Base-by-base conservation (phyloP, 1,140 invertebrate species). In the Periplaneta americana region DNA sequence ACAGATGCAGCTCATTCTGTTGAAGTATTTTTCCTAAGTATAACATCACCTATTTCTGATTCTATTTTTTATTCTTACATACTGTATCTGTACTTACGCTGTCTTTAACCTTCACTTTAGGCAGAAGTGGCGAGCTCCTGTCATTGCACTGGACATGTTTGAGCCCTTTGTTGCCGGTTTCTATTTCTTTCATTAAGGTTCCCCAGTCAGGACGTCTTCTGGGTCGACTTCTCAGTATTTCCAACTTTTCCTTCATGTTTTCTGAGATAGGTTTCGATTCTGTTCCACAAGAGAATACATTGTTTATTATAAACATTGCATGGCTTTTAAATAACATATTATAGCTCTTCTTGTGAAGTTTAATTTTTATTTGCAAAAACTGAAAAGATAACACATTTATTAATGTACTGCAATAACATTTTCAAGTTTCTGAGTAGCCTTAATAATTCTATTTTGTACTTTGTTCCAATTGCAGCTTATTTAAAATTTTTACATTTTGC, bases 171-270 rank as follows among this genome's bases (percentile, higher is more conserved):
- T 94, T 94, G 82, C 91, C 82, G 31, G 32, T 90, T 86, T 96
- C 96, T 11, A 97, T 94, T 87, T 97, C 95, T 87, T 96, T 96
- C 94, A 97, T 96, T 93, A 97, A 94, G 82, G 93, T 91, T 22
- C 92, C 94, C 96, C 96, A 97, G 85, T 97, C 96, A 0, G 96
- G 96, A 82, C 96, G 90, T 86, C 90, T 93, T 84, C 95, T 91
- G 4, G 96, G 95, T 84, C 95, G 91, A 84, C 93, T 93, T 85
- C 92, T 91, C 66, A 94, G 87, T 83, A 90, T 86, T 74, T 93
- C 94, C 78, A 96, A 83, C 85, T 89, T 92, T 83, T 92, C 91
- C 39, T 91, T 84, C 84, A 93, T 92, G 13, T 86, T 85, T 0
- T 90, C 86, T 75, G 89, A 88, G 1, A 93, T 80, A 0, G 89